Conservation (phyloP, 2,113 vertebrate species). For the Grantiella picta region DNA sequence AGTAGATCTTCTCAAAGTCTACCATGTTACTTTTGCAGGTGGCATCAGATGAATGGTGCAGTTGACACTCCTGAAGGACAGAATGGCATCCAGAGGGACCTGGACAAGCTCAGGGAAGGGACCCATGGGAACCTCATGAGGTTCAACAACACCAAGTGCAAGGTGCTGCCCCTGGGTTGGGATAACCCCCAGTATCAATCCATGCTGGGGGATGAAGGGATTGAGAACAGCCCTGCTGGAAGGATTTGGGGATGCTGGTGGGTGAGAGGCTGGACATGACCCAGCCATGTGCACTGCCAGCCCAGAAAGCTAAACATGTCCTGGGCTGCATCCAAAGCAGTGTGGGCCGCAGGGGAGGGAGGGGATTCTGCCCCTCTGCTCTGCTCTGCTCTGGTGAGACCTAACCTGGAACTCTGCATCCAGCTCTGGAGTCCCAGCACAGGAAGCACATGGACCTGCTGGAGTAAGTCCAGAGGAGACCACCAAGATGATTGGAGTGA, state of each 20-base stretch:
- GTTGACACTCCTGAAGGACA: neutral
- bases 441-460: neutral
- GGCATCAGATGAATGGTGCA: neutral
- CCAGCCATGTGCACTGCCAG: fast-evolving
- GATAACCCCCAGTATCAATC: fast-evolving
- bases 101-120: neutral
- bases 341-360: fast-evolving
- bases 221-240: neutral
- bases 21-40: neutral
- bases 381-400: neutral
- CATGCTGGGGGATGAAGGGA: neutral
- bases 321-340: neutral
- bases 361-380: neutral
- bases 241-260: neutral
- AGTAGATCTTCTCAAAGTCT: neutral
- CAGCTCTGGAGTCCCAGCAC: neutral
- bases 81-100: neutral
- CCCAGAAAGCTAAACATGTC: neutral
- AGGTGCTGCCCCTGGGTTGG: neutral
- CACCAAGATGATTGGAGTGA: neutral
- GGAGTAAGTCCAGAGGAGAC: neutral
- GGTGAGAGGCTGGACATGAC: too few relatives aligned
- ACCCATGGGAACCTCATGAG: neutral
- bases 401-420: neutral
- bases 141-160: neutral